These are phyloP conservation scores for Synodontis membranacea DNA, from an alignment of 2,113 vertebrate genomes.

Conservation along the genomic window DNA sequence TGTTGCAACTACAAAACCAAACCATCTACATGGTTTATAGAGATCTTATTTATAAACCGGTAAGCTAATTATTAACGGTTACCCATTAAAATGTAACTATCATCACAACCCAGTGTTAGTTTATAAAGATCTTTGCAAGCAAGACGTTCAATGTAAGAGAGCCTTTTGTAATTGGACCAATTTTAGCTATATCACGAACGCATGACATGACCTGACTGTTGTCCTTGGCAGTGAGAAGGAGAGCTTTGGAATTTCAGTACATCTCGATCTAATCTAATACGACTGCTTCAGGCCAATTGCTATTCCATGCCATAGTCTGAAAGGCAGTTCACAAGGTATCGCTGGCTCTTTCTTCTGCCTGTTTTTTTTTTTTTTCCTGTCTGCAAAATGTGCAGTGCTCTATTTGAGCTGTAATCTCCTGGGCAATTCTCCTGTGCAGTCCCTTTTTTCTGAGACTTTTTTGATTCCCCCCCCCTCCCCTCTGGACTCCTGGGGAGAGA, in stretches of 20 bases:
- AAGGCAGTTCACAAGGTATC: background rate
- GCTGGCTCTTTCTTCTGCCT: background rate
- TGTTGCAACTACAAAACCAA: background rate
- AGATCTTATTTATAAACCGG: background rate
- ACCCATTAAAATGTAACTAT: background rate
- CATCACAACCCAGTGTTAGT: background rate
- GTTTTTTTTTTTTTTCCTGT: background rate
- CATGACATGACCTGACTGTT: background rate
- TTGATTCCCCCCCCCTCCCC: too few relatives aligned
- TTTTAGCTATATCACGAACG: background rate
- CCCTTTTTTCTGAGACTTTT: background rate
- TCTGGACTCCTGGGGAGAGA: background rate
- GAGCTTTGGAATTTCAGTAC: background rate
- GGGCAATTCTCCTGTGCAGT: slow-evolving; percentile 10
- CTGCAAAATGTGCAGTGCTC: background rate
- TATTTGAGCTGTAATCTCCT: slow-evolving; percentile 29
- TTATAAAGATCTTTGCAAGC: background rate
- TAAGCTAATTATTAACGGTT: background rate
- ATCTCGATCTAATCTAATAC: background rate
- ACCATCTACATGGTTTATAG: background rate
- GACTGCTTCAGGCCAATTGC: slow-evolving; percentile 6
- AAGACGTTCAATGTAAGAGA: background rate
- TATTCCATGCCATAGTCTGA: background rate
- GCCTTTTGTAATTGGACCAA: background rate
- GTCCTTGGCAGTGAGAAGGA: background rate